These are phyloP conservation scores for Sprattus sprattus DNA, from an alignment of 2,113 vertebrate genomes.

Conservation along the genomic window DNA sequence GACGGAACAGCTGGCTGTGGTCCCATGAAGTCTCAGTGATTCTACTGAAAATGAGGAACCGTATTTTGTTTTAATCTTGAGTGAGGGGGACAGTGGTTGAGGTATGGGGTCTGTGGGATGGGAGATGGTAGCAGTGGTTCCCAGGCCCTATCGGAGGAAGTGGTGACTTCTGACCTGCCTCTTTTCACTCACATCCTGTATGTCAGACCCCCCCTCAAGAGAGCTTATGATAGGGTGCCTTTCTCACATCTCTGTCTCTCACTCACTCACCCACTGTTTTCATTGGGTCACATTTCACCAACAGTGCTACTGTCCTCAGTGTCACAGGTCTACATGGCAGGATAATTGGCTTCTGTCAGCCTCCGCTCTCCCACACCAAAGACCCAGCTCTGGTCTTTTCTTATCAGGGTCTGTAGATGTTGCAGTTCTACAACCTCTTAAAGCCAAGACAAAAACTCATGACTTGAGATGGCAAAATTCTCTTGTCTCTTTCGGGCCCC, in stretches of 20 bases:
- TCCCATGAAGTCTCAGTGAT: neutral
- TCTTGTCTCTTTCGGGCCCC: neutral
- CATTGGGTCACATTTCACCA: neutral
- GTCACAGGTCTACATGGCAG: neutral
- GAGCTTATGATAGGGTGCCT: slow-evolving; percentile 39
- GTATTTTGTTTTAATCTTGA: neutral
- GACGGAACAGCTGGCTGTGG: neutral
- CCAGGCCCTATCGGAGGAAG: slow-evolving; percentile 73
- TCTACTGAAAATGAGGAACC: neutral
- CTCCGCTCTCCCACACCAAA: neutral
- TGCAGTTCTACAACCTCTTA: neutral
- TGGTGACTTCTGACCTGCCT: slow-evolving; percentile 69
- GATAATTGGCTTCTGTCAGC: neutral
- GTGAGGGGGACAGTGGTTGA: neutral
- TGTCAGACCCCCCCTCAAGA: slow-evolving; percentile 57
- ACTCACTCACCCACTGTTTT: neutral
- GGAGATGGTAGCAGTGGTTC: slow-evolving; percentile 56
- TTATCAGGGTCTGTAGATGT: neutral
- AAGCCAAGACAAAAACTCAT: neutral
- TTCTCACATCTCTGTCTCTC: slow-evolving; percentile 1
- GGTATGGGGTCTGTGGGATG: slow-evolving; percentile 41
- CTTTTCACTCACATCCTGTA: slow-evolving; percentile 62
- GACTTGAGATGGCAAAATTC: neutral
- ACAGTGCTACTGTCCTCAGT: slow-evolving; percentile 18
- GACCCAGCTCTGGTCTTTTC: neutral